Base-by-base conservation (phyloP, 2,113 vertebrate species). In the Oncorhynchus nerka region DNA sequence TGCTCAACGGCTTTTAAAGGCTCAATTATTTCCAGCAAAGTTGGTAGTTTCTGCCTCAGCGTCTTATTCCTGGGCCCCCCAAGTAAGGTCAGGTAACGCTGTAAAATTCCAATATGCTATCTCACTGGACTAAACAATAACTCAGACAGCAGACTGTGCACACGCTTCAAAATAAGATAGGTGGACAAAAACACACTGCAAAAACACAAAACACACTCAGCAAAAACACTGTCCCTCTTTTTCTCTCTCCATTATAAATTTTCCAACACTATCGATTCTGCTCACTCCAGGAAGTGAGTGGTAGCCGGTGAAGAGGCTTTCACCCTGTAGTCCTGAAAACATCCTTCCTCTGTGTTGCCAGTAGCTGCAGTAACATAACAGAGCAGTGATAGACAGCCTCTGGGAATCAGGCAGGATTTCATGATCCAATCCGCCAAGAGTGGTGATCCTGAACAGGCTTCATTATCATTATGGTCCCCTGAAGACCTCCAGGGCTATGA, bases 191-290 rank as follows among this genome's bases (percentile, higher is more conserved):
- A 28, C 64, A 32, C 24, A 20, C 55, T 19, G 55, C 4, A 20
- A 57, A 19, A 57, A 15, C 55, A 57, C 55, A 12, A 45, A 45
- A 45, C 55, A 57, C 55, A 19, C 4, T 57, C 16, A 19, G 55
- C 55, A 57, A 57, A 20, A 57, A 57, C 13, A 7, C 55, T 20
- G 20, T 57, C 20, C 6, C 19, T 68, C 59, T 75, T 49, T 70
- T 62, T 19, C 83, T 51, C 4, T 22, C 6, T 0, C 69, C 61
- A 76, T 26, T 73, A 70, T 86, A 83, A 85, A 87, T 86, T 88
- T 80, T 16, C 72, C 69, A 81, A 83, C 72, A 75, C 57, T 84
- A 90, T 89, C 67, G 89, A 91, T 91, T 55, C 51, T 49, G 61
- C 5, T 75, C 79, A 68, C 71, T 68, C 77, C 75, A 81, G 71